Percentiles rank a stretch among this genome's conserved stretches.
Conservation (phyloP, 2,888 invertebrate genomes). For the Silvanus unidentatus region DNA sequence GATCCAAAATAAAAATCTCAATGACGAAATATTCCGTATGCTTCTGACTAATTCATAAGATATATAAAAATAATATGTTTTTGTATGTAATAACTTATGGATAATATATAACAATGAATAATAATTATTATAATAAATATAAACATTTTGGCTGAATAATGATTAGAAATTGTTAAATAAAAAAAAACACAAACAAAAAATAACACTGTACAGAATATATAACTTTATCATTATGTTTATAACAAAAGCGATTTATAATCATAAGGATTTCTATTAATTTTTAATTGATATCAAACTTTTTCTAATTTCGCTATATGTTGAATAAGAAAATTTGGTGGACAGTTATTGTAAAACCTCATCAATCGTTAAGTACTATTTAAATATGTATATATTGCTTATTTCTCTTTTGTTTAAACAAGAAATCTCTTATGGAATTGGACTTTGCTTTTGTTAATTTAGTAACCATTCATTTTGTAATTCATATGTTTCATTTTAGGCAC, state of each 20-base stretch:
- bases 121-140: constrained; percentile 21
- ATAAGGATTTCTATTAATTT: neutral
- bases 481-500: constrained; percentile 3
- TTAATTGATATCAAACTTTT: neutral
- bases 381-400: no score
- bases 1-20: neutral
- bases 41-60: no score
- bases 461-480: no score
- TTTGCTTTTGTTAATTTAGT: no score
- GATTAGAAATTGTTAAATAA: constrained; percentile 22
- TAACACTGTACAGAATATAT: constrained; percentile 9
- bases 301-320: no score
- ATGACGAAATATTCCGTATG: no score
- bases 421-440: no score
- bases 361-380: neutral
- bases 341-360: neutral
- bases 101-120: neutral
- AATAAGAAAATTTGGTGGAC: no score
- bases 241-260: neutral
- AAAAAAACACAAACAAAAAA: constrained; percentile 20
- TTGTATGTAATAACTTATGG: neutral
- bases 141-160: constrained; percentile 20
- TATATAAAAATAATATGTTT: neutral
- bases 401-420: no score
- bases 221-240: constrained; percentile 11